A percentile compares a stretch with the other conserved stretches of the same genome.
phyloP scores from a whole-genome alignment of 2,113 vertebrate species.

The Artemisiospiza belli region DNA sequence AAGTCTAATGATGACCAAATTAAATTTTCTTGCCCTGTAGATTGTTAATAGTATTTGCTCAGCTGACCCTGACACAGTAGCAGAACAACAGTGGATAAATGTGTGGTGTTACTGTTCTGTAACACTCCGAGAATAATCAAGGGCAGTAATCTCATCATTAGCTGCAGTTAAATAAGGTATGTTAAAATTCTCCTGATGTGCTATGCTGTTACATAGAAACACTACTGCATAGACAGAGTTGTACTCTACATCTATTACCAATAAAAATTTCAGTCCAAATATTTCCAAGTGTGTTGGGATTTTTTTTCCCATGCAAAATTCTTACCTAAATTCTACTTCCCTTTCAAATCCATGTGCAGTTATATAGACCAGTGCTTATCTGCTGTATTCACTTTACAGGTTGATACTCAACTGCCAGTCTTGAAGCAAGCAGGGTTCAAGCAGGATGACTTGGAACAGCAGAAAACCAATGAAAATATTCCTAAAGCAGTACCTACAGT shows the following conservation, averaged over 20 bases:
- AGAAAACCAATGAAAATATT: neutral
- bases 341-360: neutral
- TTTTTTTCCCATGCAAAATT: neutral
- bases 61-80: neutral
- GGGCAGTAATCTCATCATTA: neutral
- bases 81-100: neutral
- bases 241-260: neutral
- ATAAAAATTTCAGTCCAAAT: neutral
- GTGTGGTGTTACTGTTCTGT: neutral
- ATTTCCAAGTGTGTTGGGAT: neutral
- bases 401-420: neutral
- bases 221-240: neutral
- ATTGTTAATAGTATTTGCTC: neutral
- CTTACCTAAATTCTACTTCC: neutral
- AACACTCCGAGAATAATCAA: neutral
- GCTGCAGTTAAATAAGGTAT: neutral
- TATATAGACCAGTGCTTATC: neutral
- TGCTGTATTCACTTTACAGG: neutral
- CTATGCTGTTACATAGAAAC: neutral
- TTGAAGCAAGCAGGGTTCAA: neutral
- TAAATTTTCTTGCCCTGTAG: neutral
- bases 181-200: neutral
- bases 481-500: neutral
- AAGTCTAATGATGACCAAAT: neutral
- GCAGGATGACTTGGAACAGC: neutral